Conservation (phyloP, 2,888 invertebrate species). For the Laothoe populi region DNA sequence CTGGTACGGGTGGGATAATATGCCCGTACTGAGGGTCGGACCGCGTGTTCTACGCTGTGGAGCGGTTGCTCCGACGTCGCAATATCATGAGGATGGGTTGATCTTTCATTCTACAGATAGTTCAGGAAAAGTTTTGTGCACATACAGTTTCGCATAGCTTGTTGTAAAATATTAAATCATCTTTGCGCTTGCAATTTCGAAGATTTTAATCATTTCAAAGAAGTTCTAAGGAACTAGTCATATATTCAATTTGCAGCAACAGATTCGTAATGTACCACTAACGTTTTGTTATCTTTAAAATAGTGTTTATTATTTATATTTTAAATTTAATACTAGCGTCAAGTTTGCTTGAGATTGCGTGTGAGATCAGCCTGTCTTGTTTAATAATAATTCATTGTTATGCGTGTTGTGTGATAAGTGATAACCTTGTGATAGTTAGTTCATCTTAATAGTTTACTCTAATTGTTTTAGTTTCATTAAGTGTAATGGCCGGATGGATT, state of each 20-base stretch:
- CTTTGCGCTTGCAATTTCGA: background rate
- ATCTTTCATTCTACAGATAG: conserved; percentile 40
- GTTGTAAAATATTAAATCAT: background rate
- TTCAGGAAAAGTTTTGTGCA: background rate
- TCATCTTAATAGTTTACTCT: conserved; percentile 53
- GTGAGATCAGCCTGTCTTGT: conserved; percentile 16
- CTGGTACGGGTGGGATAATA: conserved; percentile 84
- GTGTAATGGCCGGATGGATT: conserved; percentile 60
- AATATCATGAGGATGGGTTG: conserved; percentile 82
- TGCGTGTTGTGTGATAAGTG: conserved; percentile 43
- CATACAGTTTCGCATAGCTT: background rate
- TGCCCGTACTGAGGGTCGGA: conserved; percentile 86
- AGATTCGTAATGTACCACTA: background rate
- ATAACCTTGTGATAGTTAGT: conserved; percentile 76
- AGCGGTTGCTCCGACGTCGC: conserved; percentile 78
- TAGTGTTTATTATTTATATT: conserved; percentile 19
- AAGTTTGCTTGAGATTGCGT: conserved; percentile 6
- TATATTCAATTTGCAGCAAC: background rate
- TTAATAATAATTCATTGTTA: conserved; percentile 26
- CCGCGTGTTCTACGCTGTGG: conserved; percentile 84
- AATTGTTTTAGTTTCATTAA: conserved; percentile 61
- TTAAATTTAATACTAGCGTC: conserved; percentile 27
- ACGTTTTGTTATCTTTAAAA: background rate
- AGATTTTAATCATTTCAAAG: background rate
- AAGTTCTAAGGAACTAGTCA: background rate